These are phyloP conservation scores for Germaria angustata DNA, from an alignment of 2,888 invertebrate genomes.

Conservation along the genomic window DNA sequence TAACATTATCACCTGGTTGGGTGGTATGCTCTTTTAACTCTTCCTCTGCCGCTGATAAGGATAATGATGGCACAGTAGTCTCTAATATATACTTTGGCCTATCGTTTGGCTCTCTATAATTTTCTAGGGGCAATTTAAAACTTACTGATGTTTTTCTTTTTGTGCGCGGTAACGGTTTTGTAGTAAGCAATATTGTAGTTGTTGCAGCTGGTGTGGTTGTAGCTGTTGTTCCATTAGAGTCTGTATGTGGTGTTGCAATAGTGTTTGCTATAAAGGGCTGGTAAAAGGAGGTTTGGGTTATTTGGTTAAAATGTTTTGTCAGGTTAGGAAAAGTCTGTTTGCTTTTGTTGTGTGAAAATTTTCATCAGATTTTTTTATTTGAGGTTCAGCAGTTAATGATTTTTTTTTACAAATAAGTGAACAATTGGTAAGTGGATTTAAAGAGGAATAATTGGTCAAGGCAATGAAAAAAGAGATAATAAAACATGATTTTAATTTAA, in stretches of 20 bases:
- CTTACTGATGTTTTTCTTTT: conserved; percentile 52
- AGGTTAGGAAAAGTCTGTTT: conserved; percentile 63
- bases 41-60: background rate
- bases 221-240: conserved; percentile 3
- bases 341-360: conserved; percentile 52
- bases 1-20: conserved; percentile 17
- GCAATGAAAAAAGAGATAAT: conserved; percentile 13
- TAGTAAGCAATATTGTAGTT: conserved; percentile 36
- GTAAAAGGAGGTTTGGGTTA: conserved; percentile 65
- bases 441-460: background rate
- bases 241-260: conserved; percentile 28
- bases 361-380: conserved; percentile 11
- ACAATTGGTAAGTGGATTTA: conserved; percentile 7
- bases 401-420: background rate
- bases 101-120: conserved; percentile 22
- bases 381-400: background rate
- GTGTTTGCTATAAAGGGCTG: conserved; percentile 59
- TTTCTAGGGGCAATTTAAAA: conserved; percentile 54
- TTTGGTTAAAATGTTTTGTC: conserved; percentile 51
- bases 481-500: conserved; percentile 13
- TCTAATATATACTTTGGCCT: conserved; percentile 38
- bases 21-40: conserved; percentile 2
- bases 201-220: conserved; percentile 3
- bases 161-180: conserved; percentile 51
- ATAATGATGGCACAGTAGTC: conserved; percentile 8